Evolutionary conservation across 2,113 vertebrate genomes (phyloP), one percentile per base, ranked within the genome.

Genomic region (Amblyornis subalaris): DNA sequence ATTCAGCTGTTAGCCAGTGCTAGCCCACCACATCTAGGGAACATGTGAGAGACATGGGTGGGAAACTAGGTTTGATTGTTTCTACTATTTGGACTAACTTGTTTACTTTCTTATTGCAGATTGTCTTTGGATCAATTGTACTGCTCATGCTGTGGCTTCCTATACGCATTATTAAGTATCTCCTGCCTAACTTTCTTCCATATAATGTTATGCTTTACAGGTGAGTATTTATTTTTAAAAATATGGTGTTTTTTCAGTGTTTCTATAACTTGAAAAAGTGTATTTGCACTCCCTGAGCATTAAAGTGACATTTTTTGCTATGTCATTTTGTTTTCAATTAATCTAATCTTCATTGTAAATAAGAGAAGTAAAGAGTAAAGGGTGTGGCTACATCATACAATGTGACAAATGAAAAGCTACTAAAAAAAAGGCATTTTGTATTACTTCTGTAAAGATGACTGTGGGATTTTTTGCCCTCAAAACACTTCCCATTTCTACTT

Each of bases 121-220:
- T 99, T 84, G 99, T 99, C 72, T 99, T 99, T 96, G 99, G 99
- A 72, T 99, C 99, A 89, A 99, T 99, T 72, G 99, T 99, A 22
- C 98, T 99, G 40, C 97, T 99, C 90, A 99, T 99, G 99, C 98
- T 99, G 75, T 99, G 99, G 99, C 98, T 99, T 91, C 99, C 99
- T 57, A 98, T 99, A 90, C 98, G 99, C 71, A 99, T 99, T 90
- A 99, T 99, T 89, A 99, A 99, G 90, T 98, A 98, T 65, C 93
- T 99, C 31, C 97, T 99, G 55, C 99, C 99, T 53, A 94, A 96
- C 93, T 99, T 99, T 96, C 99, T 99, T 90, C 99, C 99, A 7
- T 99, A 99, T 95, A 99, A 99, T 79, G 99, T 99, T 88, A 99
- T 99, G 99, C 98, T 99, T 5, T 99, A 99, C 97, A 99, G 99